phyloP scores from a whole-genome alignment of 64 coral and sea anemone genomes.

The Pocillopora verrucosa region DNA sequence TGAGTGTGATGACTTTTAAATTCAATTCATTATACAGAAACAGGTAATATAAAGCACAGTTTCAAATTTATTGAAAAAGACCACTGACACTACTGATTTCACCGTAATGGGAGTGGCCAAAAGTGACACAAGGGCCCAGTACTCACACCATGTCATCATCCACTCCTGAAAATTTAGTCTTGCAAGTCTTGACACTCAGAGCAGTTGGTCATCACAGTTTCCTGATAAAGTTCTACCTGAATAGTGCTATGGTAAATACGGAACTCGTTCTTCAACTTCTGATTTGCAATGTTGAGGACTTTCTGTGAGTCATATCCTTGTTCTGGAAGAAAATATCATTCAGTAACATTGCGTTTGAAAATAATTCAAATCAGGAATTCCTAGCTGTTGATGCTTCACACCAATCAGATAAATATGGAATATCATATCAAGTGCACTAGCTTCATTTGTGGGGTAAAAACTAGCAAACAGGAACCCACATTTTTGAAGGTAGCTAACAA shows the following conservation, averaged over 20 bases:
- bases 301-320: conserved; percentile 81
- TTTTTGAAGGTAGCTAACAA: too few relatives aligned
- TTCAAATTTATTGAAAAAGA: too few relatives aligned
- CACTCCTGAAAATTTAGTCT: conserved; percentile 29
- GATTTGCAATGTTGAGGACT: conserved; percentile 87
- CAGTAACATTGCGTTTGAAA: neutral
- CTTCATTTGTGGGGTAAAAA: too few relatives aligned
- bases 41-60: too few relatives aligned
- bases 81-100: too few relatives aligned
- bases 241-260: conserved; percentile 93
- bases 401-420: too few relatives aligned
- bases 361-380: neutral
- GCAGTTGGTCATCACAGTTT: conserved; percentile 85
- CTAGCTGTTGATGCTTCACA: too few relatives aligned
- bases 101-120: too few relatives aligned
- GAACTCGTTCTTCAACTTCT: conserved; percentile 83
- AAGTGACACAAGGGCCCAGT: neutral
- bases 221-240: conserved; percentile 93
- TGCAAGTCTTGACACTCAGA: conserved; percentile 85
- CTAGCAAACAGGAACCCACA: too few relatives aligned
- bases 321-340: conserved; percentile 47
- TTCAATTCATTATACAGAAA: too few relatives aligned
- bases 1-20: too few relatives aligned
- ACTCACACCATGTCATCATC: neutral
- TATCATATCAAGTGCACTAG: too few relatives aligned